Percentiles rank a stretch among this genome's conserved stretches.
phyloP scores from a whole-genome alignment of 2,113 vertebrate genomes.

The Mola mola region DNA sequence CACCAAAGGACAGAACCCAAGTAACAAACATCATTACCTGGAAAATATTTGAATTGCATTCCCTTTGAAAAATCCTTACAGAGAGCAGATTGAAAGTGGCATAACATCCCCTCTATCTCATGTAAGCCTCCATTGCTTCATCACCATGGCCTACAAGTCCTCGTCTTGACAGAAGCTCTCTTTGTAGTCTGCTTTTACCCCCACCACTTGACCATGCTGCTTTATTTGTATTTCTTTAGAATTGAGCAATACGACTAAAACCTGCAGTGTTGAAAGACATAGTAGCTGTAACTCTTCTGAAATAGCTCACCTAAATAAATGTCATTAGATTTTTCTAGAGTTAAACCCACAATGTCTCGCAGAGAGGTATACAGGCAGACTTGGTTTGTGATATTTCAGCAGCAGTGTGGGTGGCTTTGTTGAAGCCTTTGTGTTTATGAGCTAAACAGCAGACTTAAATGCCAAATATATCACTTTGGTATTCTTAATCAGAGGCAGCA shows the following conservation, averaged over 20 bases:
- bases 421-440: slow-evolving; percentile 73
- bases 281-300: slow-evolving; percentile 8
- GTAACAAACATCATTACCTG: slow-evolving; percentile 56
- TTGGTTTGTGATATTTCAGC: slow-evolving; percentile 59
- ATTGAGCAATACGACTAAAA: no score
- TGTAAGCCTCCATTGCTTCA: slow-evolving; percentile 6
- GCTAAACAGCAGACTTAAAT: slow-evolving; percentile 74
- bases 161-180: slow-evolving; percentile 24
- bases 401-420: slow-evolving; percentile 62
- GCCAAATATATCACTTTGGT: slow-evolving; percentile 79
- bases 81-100: slow-evolving; percentile 35
- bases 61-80: slow-evolving; percentile 22
- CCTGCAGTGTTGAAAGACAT: no score
- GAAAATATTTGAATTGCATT: slow-evolving; percentile 46
- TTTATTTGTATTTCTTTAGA: slow-evolving; percentile 9
- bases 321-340: slow-evolving; percentile 24
- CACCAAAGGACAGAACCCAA: slow-evolving; percentile 47
- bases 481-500: slow-evolving; percentile 73
- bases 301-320: slow-evolving; percentile 25
- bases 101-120: slow-evolving; percentile 1
- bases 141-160: neutral
- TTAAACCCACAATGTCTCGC: slow-evolving; percentile 29
- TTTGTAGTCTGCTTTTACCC: slow-evolving; percentile 34
- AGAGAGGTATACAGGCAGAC: slow-evolving; percentile 29
- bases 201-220: slow-evolving; percentile 24